Evolutionary conservation across 2,113 vertebrate genomes (phyloP).

Genomic region (Lanius ludovicianus): DNA sequence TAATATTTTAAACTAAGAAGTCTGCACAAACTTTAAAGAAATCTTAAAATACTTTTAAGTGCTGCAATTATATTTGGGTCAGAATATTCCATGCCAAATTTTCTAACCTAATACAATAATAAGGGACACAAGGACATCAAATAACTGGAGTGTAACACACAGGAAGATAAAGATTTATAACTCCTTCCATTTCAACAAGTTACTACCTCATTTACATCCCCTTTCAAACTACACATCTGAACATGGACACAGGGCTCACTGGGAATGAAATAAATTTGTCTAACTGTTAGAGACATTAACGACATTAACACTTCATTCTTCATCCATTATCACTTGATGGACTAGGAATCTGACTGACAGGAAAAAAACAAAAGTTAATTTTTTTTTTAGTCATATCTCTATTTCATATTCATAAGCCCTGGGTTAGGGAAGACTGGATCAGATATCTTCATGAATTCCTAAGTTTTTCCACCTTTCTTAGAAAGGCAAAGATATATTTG

Average conservation of each 20-base stretch:
- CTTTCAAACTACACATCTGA: not conserved
- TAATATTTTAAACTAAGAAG: not conserved
- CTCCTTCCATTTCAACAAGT: not conserved
- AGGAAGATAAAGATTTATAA: not conserved
- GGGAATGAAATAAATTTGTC: not conserved
- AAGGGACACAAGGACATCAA: not conserved
- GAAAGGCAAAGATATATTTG: not conserved
- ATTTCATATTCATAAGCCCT: not conserved
- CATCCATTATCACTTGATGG: not conserved
- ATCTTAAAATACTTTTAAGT: not conserved
- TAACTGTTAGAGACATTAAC: not conserved
- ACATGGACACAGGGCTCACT: not conserved
- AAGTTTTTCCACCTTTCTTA: not conserved
- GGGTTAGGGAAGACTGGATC: not conserved
- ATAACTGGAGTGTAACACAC: not conserved
- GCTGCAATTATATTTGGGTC: not conserved
- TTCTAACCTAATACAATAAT: not conserved
- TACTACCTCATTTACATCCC: not conserved
- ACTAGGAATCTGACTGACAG: not conserved
- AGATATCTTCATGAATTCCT: not conserved
- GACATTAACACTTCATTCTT: not conserved
- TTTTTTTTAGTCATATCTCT: not conserved
- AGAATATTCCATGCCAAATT: not conserved
- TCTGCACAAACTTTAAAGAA: not conserved
- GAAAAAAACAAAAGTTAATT: not conserved